Percentiles rank a stretch among this genome's conserved stretches.
These are phyloP conservation scores for Petrocephalus zakoni DNA, from an alignment of 2,113 vertebrate species.

Conservation along the genomic window DNA sequence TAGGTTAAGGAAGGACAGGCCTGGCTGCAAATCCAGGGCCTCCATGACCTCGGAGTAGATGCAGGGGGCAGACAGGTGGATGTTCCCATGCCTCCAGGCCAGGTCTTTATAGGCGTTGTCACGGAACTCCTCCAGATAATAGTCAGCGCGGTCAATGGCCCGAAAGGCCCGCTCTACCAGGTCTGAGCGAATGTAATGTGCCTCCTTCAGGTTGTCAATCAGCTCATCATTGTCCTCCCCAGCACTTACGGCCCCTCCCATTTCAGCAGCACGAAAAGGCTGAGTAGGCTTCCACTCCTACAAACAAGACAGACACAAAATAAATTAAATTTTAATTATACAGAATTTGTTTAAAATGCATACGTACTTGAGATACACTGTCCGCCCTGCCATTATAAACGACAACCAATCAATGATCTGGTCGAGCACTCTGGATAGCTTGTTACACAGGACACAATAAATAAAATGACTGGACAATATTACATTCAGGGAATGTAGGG, in stretches of 20 bases:
- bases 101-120: conserved; percentile 96
- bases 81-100: conserved; percentile 94
- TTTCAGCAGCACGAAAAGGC: conserved; percentile 49
- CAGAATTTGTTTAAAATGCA: background rate
- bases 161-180: conserved; percentile 89
- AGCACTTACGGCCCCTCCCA: conserved; percentile 94
- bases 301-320: background rate
- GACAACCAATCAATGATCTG: background rate
- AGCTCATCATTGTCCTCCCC: conserved; percentile 96
- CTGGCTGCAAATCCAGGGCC: conserved; percentile 86
- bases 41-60: conserved; percentile 99
- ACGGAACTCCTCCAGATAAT: conserved; percentile 93
- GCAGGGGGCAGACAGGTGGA: conserved; percentile 92
- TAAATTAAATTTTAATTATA: background rate
- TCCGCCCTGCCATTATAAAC: background rate
- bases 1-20: conserved; percentile 90
- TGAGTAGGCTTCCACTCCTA: conserved; percentile 3
- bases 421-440: background rate
- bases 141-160: conserved; percentile 88
- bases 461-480: background rate
- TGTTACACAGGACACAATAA: background rate
- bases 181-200: conserved; percentile 88
- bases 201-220: conserved; percentile 94
- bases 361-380: background rate
- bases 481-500: background rate